Base-by-base conservation (phyloP, 2,888 invertebrate genomes). In the Eristalis tenax region DNA sequence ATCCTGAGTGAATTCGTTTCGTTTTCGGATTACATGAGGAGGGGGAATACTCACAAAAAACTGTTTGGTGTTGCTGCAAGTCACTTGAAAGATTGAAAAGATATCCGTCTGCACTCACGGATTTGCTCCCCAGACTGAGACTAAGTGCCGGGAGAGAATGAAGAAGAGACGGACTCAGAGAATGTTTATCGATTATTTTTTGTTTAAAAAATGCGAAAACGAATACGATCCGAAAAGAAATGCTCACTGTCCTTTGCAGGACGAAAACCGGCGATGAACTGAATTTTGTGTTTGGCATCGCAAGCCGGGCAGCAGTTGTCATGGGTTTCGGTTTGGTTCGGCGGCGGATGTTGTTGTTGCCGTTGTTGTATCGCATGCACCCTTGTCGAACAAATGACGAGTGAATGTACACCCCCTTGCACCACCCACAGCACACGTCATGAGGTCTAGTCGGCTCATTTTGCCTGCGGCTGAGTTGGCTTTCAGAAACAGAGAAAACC, bases 341-440 rank as follows among this genome's bases (percentile, higher is more conserved):
- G 61, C 28, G 61, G 35, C n/a, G 50, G 73, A 63, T 77, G 70
- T 69, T 75, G 61, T 56, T 76, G 84, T 56, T 76, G 84, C 13
- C 61, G 74, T 75, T 77, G 38, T 32, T 68, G 61, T 35, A 78
- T 78, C 76, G 80, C 73, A 87, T 87, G 83, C 87, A 83, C 87
- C 83, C 83, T 87, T 87, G 87, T 87, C 87, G 87, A 87, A 79
- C 83, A 87, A 83, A 83, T 87, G 87, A 83, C 80, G 83, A 83
- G 79, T 80, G 79, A 83, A 61, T 76, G 59, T 40, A 43, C 68
- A 50, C 43, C 32, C 15, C n/a, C 28, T 13, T 26, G 64, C 40
- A 26, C 81, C 68, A 81, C 73, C 83, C 68, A 83, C 75, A 56
- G 68, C 26, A 26, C 32, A 56, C 38, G 59, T 28, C 59, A 50